These are phyloP conservation scores for Nerophis ophidion DNA, from an alignment of 2,113 vertebrate species.

Conservation along the genomic window DNA sequence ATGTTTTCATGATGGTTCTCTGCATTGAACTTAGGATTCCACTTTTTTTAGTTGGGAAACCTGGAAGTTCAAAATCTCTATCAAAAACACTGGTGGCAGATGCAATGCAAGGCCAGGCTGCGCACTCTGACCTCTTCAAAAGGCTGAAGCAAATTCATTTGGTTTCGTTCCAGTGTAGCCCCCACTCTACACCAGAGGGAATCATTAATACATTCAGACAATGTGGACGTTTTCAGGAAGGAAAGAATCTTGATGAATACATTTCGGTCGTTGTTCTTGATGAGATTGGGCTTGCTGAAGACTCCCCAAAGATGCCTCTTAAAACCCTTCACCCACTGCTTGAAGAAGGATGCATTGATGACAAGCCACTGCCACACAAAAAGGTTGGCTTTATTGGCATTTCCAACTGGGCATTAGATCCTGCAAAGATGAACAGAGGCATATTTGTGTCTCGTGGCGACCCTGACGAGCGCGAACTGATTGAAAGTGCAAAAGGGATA, in stretches of 20 bases:
- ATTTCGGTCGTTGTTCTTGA: constrained; percentile 94
- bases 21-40: constrained; percentile 94
- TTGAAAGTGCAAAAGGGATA: constrained; percentile 85
- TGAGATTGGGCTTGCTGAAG: constrained; percentile 94
- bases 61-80: constrained; percentile 95
- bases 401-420: constrained; percentile 97
- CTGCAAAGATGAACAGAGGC: constrained; percentile 97
- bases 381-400: constrained; percentile 95
- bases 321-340: constrained; percentile 92
- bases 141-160: constrained; percentile 87
- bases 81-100: constrained; percentile 93
- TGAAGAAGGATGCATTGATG: constrained; percentile 94
- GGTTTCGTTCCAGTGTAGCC: constrained; percentile 96
- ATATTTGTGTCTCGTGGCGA: constrained; percentile 92
- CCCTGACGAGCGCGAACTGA: constrained; percentile 78
- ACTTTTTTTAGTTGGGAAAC: constrained; percentile 94
- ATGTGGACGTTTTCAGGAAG: constrained; percentile 93
- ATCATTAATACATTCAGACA: constrained; percentile 94
- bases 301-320: constrained; percentile 93
- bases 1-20: constrained; percentile 96
- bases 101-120: constrained; percentile 91
- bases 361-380: constrained; percentile 83
- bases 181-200: constrained; percentile 93
- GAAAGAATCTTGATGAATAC: constrained; percentile 85
- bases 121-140: constrained; percentile 83